These are phyloP conservation scores for Cyclophora albipunctata DNA, from an alignment of 2,888 invertebrate species.

Conservation along the genomic window DNA sequence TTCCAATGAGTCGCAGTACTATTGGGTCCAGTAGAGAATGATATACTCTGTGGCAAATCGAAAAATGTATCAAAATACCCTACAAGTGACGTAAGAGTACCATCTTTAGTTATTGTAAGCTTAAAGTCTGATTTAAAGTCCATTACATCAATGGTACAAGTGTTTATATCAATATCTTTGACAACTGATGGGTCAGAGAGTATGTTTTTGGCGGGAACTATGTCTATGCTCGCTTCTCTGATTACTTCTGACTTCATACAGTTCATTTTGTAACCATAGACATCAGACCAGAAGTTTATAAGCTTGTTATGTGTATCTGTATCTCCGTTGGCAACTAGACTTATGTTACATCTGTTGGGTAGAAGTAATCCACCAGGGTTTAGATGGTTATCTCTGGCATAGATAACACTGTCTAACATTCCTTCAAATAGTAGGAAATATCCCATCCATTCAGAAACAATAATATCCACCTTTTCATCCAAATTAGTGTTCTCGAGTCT, in stretches of 20 bases:
- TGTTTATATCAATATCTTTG: conserved; percentile 84
- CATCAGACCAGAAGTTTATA: conserved; percentile 93
- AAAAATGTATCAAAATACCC: conserved; percentile 96
- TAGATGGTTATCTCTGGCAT: conserved; percentile 88
- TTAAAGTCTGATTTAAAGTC: conserved; percentile 83
- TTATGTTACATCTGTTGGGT: conserved; percentile 90
- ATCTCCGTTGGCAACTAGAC: conserved; percentile 87
- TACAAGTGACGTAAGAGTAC: conserved; percentile 85
- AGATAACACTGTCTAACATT: conserved; percentile 95
- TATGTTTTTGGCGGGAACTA: conserved; percentile 73
- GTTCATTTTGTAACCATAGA: conserved; percentile 95
- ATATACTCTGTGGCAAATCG: conserved; percentile 79
- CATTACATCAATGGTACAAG: conserved; percentile 81
- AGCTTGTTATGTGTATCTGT: conserved; percentile 80
- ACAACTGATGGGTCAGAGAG: conserved; percentile 80
- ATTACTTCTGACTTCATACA: conserved; percentile 90
- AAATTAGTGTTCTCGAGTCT: conserved; percentile 88
- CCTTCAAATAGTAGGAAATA: conserved; percentile 97
- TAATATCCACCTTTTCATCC: conserved; percentile 89
- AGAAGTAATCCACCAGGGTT: conserved; percentile 84
- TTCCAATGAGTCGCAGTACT: conserved; percentile 92
- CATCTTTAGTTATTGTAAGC: conserved; percentile 78
- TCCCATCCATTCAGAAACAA: conserved; percentile 99
- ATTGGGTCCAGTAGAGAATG: conserved; percentile 87
- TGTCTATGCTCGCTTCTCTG: conserved; percentile 78